Base-by-base conservation (phyloP, 2,797 vertebrate genomes). In the Odontamblyopus rebecca region DNA sequence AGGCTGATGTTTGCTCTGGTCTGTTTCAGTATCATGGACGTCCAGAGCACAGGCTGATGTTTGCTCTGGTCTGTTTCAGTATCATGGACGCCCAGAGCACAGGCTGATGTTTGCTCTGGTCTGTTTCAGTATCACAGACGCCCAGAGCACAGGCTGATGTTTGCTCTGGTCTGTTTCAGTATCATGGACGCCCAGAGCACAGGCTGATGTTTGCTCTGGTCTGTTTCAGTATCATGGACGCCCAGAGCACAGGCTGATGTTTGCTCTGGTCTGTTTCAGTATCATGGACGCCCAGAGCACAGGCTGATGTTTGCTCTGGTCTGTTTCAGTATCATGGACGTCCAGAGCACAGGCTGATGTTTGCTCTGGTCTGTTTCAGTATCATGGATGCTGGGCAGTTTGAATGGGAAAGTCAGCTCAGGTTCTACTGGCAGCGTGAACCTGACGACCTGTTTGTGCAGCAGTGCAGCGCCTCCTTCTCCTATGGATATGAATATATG, bases 401-500 rank as follows among this genome's bases (percentile, higher is more conserved):
- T 71, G 96, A 98, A 77, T 99, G 98, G 98, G 97, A 99, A 77
- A 98, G 98, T 79, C 98, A 99, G 70, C 91, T 99, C 26, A 94
- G 95, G 0, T 99, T 99, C 70, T 99, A 98, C 88, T 99, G 98
- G 98, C 87, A 93, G 69, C 91, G 87, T 0, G 92, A 96, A 61
- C 89, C 93, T 0, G 96, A 99, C 7, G 88, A 96, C 6, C 91
- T 99, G 69, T 93, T 83, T 18, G 95, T 99, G 80, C 94, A 87
- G 1, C 98, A 99, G 82, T 99, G 98, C 91, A 98, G 95, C 0
- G 97, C 97, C 9, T 81, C 93, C 0, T 99, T 99, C 76, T 84
- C 92, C 18, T 99, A 99, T 0, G 98, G 98, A 16, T 98, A 99
- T 0, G 98, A 99, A 88, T 99, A 99, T 87, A 99, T 99, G 98